These are phyloP conservation scores for Ypsolopha scabrella DNA, from an alignment of 2,888 invertebrate genomes.

Conservation along the genomic window DNA sequence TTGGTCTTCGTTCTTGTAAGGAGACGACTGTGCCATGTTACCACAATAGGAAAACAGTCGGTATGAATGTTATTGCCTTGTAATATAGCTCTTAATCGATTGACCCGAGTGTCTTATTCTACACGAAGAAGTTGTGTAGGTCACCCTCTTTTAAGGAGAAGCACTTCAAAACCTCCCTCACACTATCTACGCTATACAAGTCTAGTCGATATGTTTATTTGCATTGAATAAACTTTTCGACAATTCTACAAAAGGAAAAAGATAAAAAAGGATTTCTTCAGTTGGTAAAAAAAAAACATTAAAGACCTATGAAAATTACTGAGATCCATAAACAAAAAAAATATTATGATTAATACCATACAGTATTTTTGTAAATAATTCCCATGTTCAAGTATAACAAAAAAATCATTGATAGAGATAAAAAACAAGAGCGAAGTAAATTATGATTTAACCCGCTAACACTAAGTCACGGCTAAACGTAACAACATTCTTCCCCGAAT, in stretches of 20 bases:
- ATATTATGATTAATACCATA: background rate
- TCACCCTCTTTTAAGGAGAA: background rate
- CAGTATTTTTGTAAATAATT: too few species aligned
- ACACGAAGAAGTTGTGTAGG: background rate
- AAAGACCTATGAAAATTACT: background rate
- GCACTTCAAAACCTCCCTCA: conserved; percentile 14
- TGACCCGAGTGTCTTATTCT: too few species aligned
- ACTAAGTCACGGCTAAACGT: too few species aligned
- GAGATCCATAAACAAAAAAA: background rate
- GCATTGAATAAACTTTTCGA: conserved; percentile 30
- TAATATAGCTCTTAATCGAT: too few species aligned
- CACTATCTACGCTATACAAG: conserved; percentile 16
- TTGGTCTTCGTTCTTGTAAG: too few species aligned
- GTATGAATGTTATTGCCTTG: too few species aligned
- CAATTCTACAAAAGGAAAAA: background rate
- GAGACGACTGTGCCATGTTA: too few species aligned
- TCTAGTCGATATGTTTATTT: conserved; percentile 40
- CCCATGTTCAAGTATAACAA: too few species aligned
- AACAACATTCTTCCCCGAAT: background rate
- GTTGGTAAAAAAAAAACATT: background rate
- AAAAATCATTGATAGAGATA: too few species aligned
- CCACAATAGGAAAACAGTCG: too few species aligned
- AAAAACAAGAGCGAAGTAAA: too few species aligned
- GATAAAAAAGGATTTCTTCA: background rate
- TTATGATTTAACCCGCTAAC: too few species aligned